Evolutionary conservation across 2,113 vertebrate genomes (phyloP), one percentile per base, ranked within the genome.

Genomic region (Cichladusa arquata): DNA sequence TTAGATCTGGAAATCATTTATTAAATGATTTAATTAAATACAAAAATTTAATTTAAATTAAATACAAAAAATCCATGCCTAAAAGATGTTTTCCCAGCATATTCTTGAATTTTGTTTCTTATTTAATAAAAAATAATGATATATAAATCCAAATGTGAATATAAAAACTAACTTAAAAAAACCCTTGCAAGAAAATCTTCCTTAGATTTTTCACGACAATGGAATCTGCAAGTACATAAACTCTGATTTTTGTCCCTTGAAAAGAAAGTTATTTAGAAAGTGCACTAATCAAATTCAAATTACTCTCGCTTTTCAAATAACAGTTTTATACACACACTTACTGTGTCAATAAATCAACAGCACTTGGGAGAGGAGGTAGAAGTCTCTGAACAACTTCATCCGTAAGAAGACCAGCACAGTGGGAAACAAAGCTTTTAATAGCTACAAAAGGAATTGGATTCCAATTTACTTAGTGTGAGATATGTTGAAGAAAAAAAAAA

Each of bases 341-440:
- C 99, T 98, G 98, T 91, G 97, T 98, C 88, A 99, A 97, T 83
- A 99, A 98, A 72, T 98, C 96, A 83, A 99, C 97, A 57, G 99
- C 98, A 85, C 98, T 98, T 86, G 98, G 97, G 81, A 99, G 88
- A 23, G 99, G 98, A 60, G 98, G 98, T 93, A 99, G 98, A 53
- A 99, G 97, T n/a, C 94, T 98, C 73, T 97, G 95, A 95, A 98
- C 97, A 88, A 99, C 97, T 96, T 99, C 98, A 88, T 99, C 98
- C 5, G 98, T 98, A 86, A 99, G 98, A 22, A 99, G 98, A 89
- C 98, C 98, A 67, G 97, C 96, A 94, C 99, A 99, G 97, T 98
- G 96, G 25, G 98, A 97, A 95, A 99, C 96, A 94, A 99, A 98
- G 93, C 98, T 99, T 97, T 97, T 99, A 94, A 99, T 95, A 62